Percentiles rank a stretch among this genome's conserved stretches.
phyloP scores from a whole-genome alignment of 2,797 vertebrate species.

The Sardinella longiceps region DNA sequence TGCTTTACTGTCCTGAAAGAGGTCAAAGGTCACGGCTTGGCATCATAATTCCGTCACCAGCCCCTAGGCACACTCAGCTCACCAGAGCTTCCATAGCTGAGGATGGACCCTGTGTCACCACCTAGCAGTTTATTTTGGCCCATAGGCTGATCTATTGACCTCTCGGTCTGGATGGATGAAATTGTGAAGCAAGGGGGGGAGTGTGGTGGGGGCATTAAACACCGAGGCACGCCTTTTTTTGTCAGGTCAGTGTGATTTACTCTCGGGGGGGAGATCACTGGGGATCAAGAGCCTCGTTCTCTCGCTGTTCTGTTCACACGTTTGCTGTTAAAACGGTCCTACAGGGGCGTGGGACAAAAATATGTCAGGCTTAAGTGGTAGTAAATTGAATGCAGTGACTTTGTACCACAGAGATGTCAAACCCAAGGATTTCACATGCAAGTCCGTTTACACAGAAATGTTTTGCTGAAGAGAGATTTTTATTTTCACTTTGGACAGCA shows the following conservation, averaged over 20 bases:
- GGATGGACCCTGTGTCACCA: slow-evolving; percentile 48
- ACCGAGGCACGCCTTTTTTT: not conserved
- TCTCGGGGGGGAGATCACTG: not conserved
- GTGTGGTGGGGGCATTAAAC: not conserved
- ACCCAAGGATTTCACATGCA: not conserved
- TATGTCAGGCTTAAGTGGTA: not conserved
- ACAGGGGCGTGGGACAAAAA: not conserved
- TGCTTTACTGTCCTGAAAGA: slow-evolving; percentile 37
- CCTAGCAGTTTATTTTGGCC: slow-evolving; percentile 47
- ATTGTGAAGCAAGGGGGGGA: not conserved
- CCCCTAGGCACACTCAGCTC: slow-evolving; percentile 40
- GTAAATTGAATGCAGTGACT: not conserved
- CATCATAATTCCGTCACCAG: slow-evolving; percentile 61
- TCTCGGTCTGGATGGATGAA: not conserved
- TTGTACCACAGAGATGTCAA: not conserved
- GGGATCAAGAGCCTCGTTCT: not conserved
- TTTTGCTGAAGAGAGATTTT: not conserved
- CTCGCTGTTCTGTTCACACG: not conserved
- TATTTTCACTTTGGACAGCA: not conserved
- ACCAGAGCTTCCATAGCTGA: slow-evolving; percentile 50
- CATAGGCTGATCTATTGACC: slow-evolving; percentile 24
- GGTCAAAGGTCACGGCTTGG: slow-evolving; percentile 52
- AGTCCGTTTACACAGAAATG: not conserved
- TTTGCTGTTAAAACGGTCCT: not conserved
- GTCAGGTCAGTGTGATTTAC: not conserved